Evolutionary conservation across 2,888 invertebrate species (phyloP), one percentile per base, ranked within the genome.

Genomic region (Machimus rusticus): DNA sequence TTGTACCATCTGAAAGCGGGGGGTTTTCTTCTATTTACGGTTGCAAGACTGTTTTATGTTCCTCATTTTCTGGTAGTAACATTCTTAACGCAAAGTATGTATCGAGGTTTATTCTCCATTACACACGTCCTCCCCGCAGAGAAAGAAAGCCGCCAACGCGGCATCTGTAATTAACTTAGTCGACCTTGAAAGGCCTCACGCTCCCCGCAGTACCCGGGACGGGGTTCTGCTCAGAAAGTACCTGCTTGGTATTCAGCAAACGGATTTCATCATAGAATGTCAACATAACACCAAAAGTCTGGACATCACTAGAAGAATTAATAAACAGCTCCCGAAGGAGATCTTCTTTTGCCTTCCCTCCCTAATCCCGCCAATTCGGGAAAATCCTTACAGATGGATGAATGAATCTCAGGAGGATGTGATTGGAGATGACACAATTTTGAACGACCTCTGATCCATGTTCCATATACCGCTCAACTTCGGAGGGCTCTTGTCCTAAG

Each of bases 281-380:
- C 57, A 57, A 46, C 81, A 81, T 51, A 51, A 55, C 51, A 81
- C 81, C 55, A 81, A 81, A 51, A 51, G 66, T 51, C 81, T 46
- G 31, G 51, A 66, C 37, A 37, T 66, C 82, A 34, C 57, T 34
- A 23, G 3, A 19, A 37, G 57, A 82, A 57, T 82, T 82, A 82
- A 57, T 82, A 82, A 82, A 14, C 37, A 82, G 82, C 23, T 39
- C 51, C 82, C 28, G 31, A 37, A 82, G 34, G 66, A 23, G 66
- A 23, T 66, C 23, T 66, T 66, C 8, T 3, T 66, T 66, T 39
- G 12, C 39, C 39, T 5, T 28, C 28, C 66, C 66, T 1, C 66
- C 28, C 8, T 23, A 66, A 23, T 66, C 66, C 66, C 66, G 28
- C 12, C 23, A 19, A 66, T 66, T 66, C 28, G 66, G n/a, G 14